A percentile compares a stretch with the other conserved stretches of the same genome.
Conservation (phyloP, 1,140 invertebrate species). For the Melipona quadrifasciata region DNA sequence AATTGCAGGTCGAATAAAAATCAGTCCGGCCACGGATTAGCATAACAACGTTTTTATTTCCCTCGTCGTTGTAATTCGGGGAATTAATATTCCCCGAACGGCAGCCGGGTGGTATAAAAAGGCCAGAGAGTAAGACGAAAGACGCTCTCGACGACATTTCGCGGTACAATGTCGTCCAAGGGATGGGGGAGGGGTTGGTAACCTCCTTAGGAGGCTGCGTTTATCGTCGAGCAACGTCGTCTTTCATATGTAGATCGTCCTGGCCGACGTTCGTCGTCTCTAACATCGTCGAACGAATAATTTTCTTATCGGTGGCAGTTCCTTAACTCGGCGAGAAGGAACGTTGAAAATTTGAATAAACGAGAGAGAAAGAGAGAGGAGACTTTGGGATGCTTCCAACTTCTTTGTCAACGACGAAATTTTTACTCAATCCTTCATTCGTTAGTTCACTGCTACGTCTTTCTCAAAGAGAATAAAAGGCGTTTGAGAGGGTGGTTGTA, state of each 20-base stretch:
- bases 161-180: neutral
- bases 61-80: slow-evolving; percentile 18
- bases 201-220: neutral
- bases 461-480: neutral
- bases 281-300: slow-evolving; percentile 2
- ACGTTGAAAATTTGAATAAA: neutral
- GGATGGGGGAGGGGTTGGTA: neutral
- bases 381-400: neutral
- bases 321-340: neutral
- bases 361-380: too few relatives aligned
- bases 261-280: neutral
- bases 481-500: too few relatives aligned
- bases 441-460: neutral
- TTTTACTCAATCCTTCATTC: neutral
- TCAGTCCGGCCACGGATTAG: slow-evolving; percentile 8
- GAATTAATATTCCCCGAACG: slow-evolving; percentile 25
- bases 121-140: neutral
- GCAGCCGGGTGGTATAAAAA: neutral
- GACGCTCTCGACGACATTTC: neutral
- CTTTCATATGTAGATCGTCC: slow-evolving; percentile 15
- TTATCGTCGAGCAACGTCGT: slow-evolving; percentile 8
- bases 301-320: neutral
- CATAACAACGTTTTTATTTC: slow-evolving; percentile 34
- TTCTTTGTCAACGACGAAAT: too few relatives aligned
- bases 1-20: slow-evolving; percentile 38